Percentiles rank a stretch among this genome's conserved stretches.
These are phyloP conservation scores for Dryobota labecula DNA, from an alignment of 2,888 invertebrate species.

Conservation along the genomic window DNA sequence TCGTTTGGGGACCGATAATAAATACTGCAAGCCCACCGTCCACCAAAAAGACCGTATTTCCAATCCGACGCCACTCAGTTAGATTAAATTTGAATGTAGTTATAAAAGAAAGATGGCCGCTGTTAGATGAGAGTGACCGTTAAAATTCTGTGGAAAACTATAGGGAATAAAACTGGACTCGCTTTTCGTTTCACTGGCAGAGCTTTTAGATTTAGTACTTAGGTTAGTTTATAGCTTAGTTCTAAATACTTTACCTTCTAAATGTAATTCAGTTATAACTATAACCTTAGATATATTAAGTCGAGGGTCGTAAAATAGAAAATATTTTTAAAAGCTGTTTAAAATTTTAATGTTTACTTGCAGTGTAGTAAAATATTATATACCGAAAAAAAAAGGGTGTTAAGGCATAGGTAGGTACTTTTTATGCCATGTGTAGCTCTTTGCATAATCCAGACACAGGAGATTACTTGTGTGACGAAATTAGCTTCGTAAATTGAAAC, in stretches of 20 bases:
- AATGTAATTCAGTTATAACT: conserved; percentile 39
- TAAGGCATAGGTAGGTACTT: neutral
- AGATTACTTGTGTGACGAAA: conserved; percentile 2
- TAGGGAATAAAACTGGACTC: conserved; percentile 33
- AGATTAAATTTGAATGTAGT: conserved; percentile 85
- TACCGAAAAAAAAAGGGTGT: neutral
- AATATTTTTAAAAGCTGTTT: conserved; percentile 29
- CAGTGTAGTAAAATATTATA: neutral
- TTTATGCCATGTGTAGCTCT: neutral
- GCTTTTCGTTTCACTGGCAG: conserved; percentile 32
- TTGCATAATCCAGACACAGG: conserved; percentile 9
- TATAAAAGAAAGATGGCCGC: conserved; percentile 71
- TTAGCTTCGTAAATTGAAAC: neutral
- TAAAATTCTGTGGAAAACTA: conserved; percentile 54
- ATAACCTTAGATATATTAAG: conserved; percentile 28
- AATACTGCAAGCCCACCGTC: conserved; percentile 68
- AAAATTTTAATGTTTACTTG: conserved; percentile 7
- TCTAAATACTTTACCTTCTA: conserved; percentile 26
- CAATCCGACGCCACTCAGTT: conserved; percentile 81
- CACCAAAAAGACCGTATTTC: conserved; percentile 75
- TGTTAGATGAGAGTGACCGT: conserved; percentile 58
- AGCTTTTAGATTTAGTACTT: conserved; percentile 52
- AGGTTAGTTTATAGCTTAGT: conserved; percentile 45
- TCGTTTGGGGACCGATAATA: conserved; percentile 66
- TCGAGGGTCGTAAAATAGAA: conserved; percentile 39